These are phyloP conservation scores for Erpetoichthys calabaricus DNA, from an alignment of 2,797 vertebrate species.

Conservation along the genomic window DNA sequence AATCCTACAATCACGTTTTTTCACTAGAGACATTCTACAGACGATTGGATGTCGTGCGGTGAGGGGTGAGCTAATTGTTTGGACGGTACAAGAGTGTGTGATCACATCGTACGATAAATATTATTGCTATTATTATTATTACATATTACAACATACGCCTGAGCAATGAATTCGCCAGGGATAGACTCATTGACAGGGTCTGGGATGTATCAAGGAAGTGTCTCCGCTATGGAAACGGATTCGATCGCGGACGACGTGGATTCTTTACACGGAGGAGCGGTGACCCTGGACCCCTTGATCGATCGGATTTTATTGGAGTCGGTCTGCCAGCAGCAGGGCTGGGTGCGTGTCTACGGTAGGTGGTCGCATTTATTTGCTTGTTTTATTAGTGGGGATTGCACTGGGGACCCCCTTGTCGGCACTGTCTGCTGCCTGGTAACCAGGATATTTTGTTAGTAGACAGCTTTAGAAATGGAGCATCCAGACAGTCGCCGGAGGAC, in stretches of 20 bases:
- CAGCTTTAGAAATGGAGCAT: no score
- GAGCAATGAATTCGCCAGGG: conserved; percentile 15
- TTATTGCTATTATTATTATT: background rate
- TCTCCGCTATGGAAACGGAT: conserved; percentile 39
- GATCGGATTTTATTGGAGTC: conserved; percentile 73
- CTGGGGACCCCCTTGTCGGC: no score
- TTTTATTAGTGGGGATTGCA: no score
- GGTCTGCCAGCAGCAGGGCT: conserved; percentile 81
- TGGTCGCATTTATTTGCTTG: background rate
- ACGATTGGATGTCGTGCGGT: no score
- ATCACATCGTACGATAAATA: background rate
- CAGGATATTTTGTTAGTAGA: no score
- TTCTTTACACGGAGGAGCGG: conserved; percentile 36
- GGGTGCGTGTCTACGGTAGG: conserved; percentile 83
- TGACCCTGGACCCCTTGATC: conserved; percentile 51
- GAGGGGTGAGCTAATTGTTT: no score
- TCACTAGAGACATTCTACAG: no score
- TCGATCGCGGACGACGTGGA: conserved; percentile 48
- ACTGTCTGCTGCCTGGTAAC: no score
- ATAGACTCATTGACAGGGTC: conserved; percentile 14
- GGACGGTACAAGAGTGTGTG: no score
- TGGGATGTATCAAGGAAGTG: conserved; percentile 13
- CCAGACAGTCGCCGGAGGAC: no score
- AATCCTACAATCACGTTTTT: no score
- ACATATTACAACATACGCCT: background rate